phyloP scores from a whole-genome alignment of 2,888 invertebrate species.

The Ectemnius cavifrons region DNA sequence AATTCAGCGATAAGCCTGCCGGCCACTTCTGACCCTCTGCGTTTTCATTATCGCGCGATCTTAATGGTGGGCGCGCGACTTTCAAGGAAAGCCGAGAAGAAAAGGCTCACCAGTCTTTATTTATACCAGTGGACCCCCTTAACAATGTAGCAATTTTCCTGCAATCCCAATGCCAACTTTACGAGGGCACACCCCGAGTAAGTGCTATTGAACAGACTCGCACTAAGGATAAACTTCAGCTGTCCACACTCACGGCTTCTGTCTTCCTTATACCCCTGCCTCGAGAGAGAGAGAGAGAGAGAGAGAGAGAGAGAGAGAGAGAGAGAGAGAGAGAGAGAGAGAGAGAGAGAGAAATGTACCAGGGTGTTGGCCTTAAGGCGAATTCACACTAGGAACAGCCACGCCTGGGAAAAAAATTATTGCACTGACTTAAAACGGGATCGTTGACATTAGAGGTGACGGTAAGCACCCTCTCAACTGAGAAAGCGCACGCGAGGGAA shows the following conservation, averaged over 20 bases:
- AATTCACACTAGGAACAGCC: too few species aligned
- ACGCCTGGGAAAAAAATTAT: too few species aligned
- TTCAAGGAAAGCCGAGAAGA: background rate
- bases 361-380: too few species aligned
- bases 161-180: slow-evolving; percentile 8
- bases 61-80: background rate
- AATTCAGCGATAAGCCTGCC: background rate
- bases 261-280: background rate
- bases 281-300: too few species aligned
- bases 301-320: too few species aligned
- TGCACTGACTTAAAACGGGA: too few species aligned
- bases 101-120: slow-evolving; percentile 9
- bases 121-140: background rate
- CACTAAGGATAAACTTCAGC: background rate
- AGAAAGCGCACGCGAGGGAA: too few species aligned
- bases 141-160: slow-evolving; percentile 8
- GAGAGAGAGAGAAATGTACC: too few species aligned
- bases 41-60: background rate
- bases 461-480: too few species aligned
- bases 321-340: too few species aligned
- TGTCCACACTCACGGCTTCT: background rate
- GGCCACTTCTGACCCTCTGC: background rate
- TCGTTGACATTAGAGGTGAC: too few species aligned
- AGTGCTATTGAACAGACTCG: background rate
- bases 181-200: slow-evolving; percentile 11